Percentiles rank a stretch among this genome's conserved stretches.
These are phyloP conservation scores for Synanthedon myopaeformis DNA, from an alignment of 2,888 invertebrate species.

Conservation along the genomic window DNA sequence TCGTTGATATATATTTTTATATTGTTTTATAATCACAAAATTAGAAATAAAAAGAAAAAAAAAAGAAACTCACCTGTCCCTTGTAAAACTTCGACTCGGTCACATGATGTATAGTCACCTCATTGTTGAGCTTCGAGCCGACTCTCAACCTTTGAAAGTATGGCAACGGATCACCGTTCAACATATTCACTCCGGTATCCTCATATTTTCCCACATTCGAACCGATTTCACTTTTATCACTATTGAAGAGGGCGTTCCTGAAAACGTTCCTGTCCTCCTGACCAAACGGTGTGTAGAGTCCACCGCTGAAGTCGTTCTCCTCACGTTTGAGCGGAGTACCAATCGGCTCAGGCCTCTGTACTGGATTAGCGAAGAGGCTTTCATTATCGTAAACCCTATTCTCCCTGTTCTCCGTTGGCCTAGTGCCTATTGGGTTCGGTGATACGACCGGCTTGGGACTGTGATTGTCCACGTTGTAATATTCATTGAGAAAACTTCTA, in stretches of 20 bases:
- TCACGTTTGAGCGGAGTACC: slow-evolving; percentile 34
- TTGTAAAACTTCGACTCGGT: slow-evolving; percentile 60
- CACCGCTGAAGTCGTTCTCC: slow-evolving; percentile 17
- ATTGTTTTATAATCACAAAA: too few species aligned
- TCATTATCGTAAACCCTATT: slow-evolving; percentile 30
- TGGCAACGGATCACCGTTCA: slow-evolving; percentile 50
- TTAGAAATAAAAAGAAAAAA: too few species aligned
- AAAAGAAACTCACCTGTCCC: slow-evolving; percentile 34
- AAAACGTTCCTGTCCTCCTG: slow-evolving; percentile 53
- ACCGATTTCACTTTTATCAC: slow-evolving; percentile 28
- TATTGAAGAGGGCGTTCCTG: slow-evolving; percentile 44
- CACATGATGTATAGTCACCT: slow-evolving; percentile 59
- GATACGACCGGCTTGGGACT: slow-evolving; percentile 44
- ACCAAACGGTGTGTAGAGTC: slow-evolving; percentile 53
- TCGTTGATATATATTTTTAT: too few species aligned
- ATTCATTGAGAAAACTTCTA: slow-evolving; percentile 38
- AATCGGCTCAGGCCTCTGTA: slow-evolving; percentile 44
- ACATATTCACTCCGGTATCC: slow-evolving; percentile 17
- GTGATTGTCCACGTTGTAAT: slow-evolving; percentile 32
- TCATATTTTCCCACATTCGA: slow-evolving; percentile 16
- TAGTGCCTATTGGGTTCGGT: slow-evolving; percentile 55
- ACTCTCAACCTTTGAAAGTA: slow-evolving; percentile 56
- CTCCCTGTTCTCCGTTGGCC: slow-evolving; percentile 27
- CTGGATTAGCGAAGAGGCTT: slow-evolving; percentile 39
- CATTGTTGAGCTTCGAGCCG: slow-evolving; percentile 53